These are phyloP conservation scores for Smithornis capensis DNA, from an alignment of 2,113 vertebrate species.

Conservation along the genomic window DNA sequence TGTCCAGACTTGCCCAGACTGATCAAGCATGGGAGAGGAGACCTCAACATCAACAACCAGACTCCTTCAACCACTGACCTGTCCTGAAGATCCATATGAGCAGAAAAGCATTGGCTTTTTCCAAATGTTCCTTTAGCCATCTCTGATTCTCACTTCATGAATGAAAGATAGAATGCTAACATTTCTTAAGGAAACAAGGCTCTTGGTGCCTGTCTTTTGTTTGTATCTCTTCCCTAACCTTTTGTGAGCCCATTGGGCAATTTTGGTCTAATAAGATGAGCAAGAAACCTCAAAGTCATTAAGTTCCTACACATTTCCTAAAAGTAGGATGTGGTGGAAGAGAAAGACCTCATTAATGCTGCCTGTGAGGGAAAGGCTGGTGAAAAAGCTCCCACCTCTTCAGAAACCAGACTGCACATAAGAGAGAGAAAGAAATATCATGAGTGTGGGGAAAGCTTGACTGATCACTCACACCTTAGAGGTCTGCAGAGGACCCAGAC, in stretches of 20 bases:
- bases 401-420: not conserved
- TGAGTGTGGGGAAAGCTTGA: not conserved
- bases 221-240: not conserved
- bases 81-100: not conserved
- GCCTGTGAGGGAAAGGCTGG: not conserved
- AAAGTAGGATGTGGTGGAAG: not conserved
- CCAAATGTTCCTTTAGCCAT: not conserved
- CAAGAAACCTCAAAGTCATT: not conserved
- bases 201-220: not conserved
- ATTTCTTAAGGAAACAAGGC: not conserved
- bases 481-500: not conserved
- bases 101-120: not conserved
- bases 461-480: not conserved
- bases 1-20: not conserved
- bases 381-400: not conserved
- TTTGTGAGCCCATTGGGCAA: not conserved
- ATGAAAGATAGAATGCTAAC: not conserved
- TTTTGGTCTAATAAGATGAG: not conserved
- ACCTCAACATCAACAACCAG: not conserved
- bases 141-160: not conserved
- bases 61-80: not conserved
- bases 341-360: conserved; percentile 15
- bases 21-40: not conserved
- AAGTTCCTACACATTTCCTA: not conserved
- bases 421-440: not conserved